These are phyloP conservation scores for Diuraphis noxia DNA, from an alignment of 1,140 invertebrate species.

Conservation along the genomic window DNA sequence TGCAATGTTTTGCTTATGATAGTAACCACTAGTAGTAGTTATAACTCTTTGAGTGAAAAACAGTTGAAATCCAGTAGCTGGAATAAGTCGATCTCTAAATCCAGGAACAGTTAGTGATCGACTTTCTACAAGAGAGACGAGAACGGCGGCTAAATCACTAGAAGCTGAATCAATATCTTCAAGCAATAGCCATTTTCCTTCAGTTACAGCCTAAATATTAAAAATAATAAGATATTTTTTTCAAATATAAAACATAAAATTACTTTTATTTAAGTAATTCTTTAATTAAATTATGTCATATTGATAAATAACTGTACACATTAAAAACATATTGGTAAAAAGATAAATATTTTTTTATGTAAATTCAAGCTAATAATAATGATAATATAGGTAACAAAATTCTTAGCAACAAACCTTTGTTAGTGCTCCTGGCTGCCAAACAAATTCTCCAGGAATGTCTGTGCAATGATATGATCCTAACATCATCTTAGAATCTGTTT, in stretches of 20 bases:
- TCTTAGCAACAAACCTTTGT: conserved; percentile 68
- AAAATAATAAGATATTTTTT: background rate
- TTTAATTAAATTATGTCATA: background rate
- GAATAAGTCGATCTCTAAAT: conserved; percentile 77
- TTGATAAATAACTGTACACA: background rate
- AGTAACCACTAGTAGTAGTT: conserved; percentile 63
- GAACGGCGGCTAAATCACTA: conserved; percentile 86
- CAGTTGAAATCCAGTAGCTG: conserved; percentile 83
- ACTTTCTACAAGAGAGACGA: conserved; percentile 84
- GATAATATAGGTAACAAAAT: background rate
- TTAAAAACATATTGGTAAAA: background rate
- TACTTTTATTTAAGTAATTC: background rate
- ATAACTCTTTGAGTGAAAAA: conserved; percentile 84
- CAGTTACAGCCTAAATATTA: conserved; percentile 73
- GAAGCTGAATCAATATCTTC: conserved; percentile 96
- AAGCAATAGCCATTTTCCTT: conserved; percentile 89
- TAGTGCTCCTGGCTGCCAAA: conserved; percentile 91
- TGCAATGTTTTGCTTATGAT: conserved; percentile 68
- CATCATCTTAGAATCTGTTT: conserved; percentile 95
- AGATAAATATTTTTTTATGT: background rate
- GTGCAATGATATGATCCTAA: conserved; percentile 94
- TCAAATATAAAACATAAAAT: background rate
- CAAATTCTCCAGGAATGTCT: conserved; percentile 94
- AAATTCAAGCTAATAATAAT: background rate
- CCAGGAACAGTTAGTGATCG: conserved; percentile 82